phyloP scores from a whole-genome alignment of 2,797 vertebrate genomes.

The Champsocephalus gunnari region DNA sequence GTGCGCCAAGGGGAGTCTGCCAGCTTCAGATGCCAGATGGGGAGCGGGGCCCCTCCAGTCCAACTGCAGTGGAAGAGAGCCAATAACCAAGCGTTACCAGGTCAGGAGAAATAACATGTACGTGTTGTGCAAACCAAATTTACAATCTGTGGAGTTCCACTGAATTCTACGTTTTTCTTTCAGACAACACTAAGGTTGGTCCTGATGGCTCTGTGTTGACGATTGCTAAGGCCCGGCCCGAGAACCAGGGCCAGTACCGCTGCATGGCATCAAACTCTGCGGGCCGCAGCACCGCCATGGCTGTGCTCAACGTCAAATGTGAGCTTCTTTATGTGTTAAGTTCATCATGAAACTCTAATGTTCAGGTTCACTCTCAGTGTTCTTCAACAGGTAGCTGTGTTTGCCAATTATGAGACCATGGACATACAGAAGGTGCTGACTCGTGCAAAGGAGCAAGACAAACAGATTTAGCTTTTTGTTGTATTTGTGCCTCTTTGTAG shows the following conservation, averaged over 20 bases:
- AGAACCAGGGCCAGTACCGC: slow-evolving; percentile 92
- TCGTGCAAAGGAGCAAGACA: too few relatives aligned
- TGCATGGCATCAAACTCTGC: slow-evolving; percentile 88
- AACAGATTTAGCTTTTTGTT: too few relatives aligned
- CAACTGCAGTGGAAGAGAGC: slow-evolving; percentile 88
- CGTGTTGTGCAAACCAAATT: neutral
- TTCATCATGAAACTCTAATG: neutral
- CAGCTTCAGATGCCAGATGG: slow-evolving; percentile 88
- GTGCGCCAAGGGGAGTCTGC: slow-evolving; percentile 87
- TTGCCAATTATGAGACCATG: neutral
- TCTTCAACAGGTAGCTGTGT: neutral
- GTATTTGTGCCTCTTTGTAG: too few relatives aligned
- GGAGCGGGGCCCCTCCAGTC: slow-evolving; percentile 79
- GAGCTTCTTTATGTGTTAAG: slow-evolving; percentile 69
- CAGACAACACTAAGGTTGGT: slow-evolving; percentile 91
- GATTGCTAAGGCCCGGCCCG: slow-evolving; percentile 73
- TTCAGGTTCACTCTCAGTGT: neutral
- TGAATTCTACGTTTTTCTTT: slow-evolving; percentile 1
- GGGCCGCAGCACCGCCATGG: slow-evolving; percentile 80
- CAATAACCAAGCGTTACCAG: slow-evolving; percentile 86
- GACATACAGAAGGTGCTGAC: too few relatives aligned
- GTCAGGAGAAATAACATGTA: slow-evolving; percentile 67
- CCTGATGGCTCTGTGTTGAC: slow-evolving; percentile 88
- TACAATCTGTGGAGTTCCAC: neutral
- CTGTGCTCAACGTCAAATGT: slow-evolving; percentile 88